Conservation (phyloP, 1,140 invertebrate species). For the Drosophila insularis region DNA sequence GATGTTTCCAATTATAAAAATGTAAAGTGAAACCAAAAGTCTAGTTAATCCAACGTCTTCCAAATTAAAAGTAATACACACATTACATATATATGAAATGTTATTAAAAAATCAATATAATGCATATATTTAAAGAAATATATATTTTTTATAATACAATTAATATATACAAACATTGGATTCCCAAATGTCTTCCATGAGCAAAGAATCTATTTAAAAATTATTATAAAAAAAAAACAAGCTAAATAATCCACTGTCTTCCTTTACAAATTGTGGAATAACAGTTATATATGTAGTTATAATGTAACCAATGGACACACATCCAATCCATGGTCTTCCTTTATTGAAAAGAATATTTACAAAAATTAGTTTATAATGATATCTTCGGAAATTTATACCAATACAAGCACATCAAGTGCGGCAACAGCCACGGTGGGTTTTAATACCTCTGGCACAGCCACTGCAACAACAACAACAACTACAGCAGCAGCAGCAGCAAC, state of each 20-base stretch:
- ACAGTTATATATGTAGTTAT: not conserved
- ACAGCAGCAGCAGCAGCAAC: conserved; percentile 36
- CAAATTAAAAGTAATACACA: conserved; percentile 21
- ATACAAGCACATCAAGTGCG: conserved; percentile 41
- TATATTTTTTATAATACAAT: conserved; percentile 17
- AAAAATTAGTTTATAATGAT: conserved; percentile 45
- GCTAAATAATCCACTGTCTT: conserved; percentile 20
- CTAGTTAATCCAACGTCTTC: conserved; percentile 66
- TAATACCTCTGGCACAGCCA: conserved; percentile 17
- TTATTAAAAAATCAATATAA: conserved; percentile 16
- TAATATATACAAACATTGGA: not conserved
- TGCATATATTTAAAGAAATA: conserved; percentile 48
- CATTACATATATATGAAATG: conserved; percentile 27
- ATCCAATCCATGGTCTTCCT: conserved; percentile 45
- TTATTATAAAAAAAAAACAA: conserved; percentile 12
- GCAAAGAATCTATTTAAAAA: conserved; percentile 32
- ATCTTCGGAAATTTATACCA: conserved; percentile 70
- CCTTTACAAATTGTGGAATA: not conserved
- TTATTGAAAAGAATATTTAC: conserved; percentile 7
- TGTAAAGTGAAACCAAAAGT: conserved; percentile 40
- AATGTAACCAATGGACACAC: not conserved
- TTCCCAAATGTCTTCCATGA: conserved; percentile 44
- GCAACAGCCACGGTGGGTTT: conserved; percentile 34
- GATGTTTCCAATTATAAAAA: not conserved
- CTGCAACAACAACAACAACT: conserved; percentile 19